Evolutionary conservation across 2,113 vertebrate species (phyloP).

Genomic region (Excalfactoria chinensis): DNA sequence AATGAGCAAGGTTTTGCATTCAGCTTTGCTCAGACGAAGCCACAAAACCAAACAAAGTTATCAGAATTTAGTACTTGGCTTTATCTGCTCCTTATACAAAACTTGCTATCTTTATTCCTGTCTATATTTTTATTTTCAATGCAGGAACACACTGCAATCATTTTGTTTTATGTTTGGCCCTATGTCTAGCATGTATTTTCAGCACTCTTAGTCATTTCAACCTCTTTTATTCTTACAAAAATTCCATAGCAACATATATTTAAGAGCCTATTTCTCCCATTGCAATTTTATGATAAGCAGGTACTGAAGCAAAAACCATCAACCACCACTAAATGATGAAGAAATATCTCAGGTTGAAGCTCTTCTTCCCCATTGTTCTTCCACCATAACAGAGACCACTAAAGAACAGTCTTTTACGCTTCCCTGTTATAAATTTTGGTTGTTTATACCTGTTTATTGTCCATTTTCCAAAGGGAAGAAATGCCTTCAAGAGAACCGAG

Average conservation of each 20-base stretch:
- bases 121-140: not conserved
- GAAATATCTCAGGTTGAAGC: not conserved
- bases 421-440: not conserved
- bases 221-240: not conserved
- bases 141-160: not conserved
- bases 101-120: not conserved
- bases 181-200: not conserved
- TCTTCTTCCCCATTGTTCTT: not conserved
- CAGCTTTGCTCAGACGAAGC: not conserved
- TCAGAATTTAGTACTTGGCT: not conserved
- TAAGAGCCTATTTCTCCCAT: not conserved
- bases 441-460: not conserved
- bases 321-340: not conserved
- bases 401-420: not conserved
- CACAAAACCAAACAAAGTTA: not conserved
- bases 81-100: too few species aligned
- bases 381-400: not conserved
- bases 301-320: not conserved
- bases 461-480: not conserved
- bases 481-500: not conserved
- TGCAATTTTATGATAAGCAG: not conserved
- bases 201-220: not conserved
- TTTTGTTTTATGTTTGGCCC: not conserved
- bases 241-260: not conserved
- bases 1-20: not conserved